Evolutionary conservation across 2,888 invertebrate genomes (phyloP).

Genomic region (Pilophorus perplexus): DNA sequence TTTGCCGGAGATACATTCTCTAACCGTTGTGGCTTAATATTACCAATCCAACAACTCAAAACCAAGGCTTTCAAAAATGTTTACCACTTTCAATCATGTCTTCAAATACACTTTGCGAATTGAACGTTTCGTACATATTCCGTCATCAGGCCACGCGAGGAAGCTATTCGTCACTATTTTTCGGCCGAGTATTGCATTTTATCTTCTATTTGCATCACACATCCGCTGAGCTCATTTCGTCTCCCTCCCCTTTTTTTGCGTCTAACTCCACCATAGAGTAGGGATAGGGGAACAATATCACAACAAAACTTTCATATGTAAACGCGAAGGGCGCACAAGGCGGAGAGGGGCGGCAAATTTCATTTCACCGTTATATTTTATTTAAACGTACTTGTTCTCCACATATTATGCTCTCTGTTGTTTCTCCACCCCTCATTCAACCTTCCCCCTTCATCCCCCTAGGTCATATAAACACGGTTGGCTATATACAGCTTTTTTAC

Average conservation of each 20-base stretch:
- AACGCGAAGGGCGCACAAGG: neutral
- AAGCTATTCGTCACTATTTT: no score
- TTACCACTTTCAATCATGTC: no score
- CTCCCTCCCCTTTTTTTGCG: neutral
- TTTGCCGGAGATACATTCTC: no score
- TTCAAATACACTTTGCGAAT: no score
- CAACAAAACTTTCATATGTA: slow-evolving; percentile 23
- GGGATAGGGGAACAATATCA: slow-evolving; percentile 13
- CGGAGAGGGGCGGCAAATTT: slow-evolving; percentile 24
- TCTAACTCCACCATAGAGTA: neutral
- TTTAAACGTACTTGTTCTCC: slow-evolving; percentile 42
- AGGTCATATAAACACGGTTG: slow-evolving; percentile 39
- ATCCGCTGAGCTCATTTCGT: neutral
- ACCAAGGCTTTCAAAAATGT: no score
- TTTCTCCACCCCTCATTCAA: slow-evolving; percentile 17
- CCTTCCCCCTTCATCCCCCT: no score
- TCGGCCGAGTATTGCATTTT: no score
- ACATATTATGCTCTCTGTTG: slow-evolving; percentile 40
- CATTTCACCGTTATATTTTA: slow-evolving; percentile 41
- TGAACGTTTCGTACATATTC: no score
- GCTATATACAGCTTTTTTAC: slow-evolving; percentile 41
- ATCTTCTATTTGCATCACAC: no score
- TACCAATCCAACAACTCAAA: no score
- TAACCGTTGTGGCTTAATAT: no score
- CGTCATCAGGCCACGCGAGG: no score